Evolutionary conservation across 1,140 invertebrate genomes (phyloP).

Genomic region (Conopomorpha cramerella): DNA sequence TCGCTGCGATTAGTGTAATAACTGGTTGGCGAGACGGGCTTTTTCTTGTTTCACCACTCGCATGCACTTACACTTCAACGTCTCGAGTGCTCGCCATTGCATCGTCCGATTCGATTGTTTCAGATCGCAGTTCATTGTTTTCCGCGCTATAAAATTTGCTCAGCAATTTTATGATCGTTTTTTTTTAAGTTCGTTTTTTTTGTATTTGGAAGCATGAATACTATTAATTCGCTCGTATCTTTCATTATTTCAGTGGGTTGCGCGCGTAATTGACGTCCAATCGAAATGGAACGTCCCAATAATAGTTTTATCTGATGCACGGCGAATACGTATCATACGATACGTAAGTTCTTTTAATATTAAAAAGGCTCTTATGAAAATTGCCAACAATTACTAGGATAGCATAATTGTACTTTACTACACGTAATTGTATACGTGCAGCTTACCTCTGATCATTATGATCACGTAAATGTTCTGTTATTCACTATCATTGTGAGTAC

Average conservation of each 20-base stretch:
- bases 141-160: slow-evolving; percentile 26
- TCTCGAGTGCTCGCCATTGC: slow-evolving; percentile 17
- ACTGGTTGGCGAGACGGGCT: slow-evolving; percentile 41
- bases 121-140: slow-evolving; percentile 28
- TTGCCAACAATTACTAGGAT: too few relatives aligned
- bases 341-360: too few relatives aligned
- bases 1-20: slow-evolving; percentile 58
- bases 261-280: background rate
- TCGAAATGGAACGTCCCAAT: background rate
- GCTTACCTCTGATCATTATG: too few relatives aligned
- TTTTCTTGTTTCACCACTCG: slow-evolving; percentile 44
- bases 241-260: background rate
- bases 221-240: background rate
- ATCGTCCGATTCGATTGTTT: slow-evolving; percentile 28
- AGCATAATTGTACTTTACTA: too few relatives aligned
- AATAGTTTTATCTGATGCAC: background rate
- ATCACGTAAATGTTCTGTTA: too few relatives aligned
- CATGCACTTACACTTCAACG: slow-evolving; percentile 31
- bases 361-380: too few relatives aligned
- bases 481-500: too few relatives aligned
- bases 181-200: slow-evolving; percentile 12
- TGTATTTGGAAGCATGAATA: slow-evolving; percentile 5
- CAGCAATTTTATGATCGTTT: slow-evolving; percentile 24
- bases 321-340: too few relatives aligned
- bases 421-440: too few relatives aligned